These are phyloP conservation scores for Sinodicranocentrus sp. DNA, from an alignment of 2,888 invertebrate species.

Conservation along the genomic window DNA sequence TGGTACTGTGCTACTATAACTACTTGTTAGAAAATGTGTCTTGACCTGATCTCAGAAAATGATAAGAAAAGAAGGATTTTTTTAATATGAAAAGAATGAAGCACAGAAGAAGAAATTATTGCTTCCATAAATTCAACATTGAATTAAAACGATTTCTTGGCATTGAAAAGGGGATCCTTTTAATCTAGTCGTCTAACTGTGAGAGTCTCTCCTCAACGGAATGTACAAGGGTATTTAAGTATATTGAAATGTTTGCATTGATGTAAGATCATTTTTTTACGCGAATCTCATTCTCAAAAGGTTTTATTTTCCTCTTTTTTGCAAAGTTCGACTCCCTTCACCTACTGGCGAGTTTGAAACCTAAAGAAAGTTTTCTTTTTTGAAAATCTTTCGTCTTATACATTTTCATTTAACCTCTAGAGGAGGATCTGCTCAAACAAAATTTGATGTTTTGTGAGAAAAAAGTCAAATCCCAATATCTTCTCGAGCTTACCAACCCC, in stretches of 20 bases:
- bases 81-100: not conserved
- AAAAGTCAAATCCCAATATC: not conserved
- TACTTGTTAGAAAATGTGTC: not conserved
- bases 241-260: too few species aligned
- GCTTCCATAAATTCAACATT: not conserved
- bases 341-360: not conserved
- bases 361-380: not conserved
- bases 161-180: not conserved
- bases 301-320: slow-evolving; percentile 6
- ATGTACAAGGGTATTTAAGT: not conserved
- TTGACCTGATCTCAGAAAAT: slow-evolving; percentile 22
- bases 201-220: not conserved
- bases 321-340: not conserved
- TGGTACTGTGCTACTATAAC: too few species aligned
- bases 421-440: slow-evolving; percentile 11
- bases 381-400: not conserved
- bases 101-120: not conserved
- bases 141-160: not conserved
- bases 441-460: not conserved
- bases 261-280: too few species aligned
- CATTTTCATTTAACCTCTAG: not conserved
- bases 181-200: not conserved
- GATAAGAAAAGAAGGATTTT: slow-evolving; percentile 11
- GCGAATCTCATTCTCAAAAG: not conserved
- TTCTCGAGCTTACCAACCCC: not conserved